Conservation (phyloP, 2,797 vertebrate species). For the Muscicapa striata region DNA sequence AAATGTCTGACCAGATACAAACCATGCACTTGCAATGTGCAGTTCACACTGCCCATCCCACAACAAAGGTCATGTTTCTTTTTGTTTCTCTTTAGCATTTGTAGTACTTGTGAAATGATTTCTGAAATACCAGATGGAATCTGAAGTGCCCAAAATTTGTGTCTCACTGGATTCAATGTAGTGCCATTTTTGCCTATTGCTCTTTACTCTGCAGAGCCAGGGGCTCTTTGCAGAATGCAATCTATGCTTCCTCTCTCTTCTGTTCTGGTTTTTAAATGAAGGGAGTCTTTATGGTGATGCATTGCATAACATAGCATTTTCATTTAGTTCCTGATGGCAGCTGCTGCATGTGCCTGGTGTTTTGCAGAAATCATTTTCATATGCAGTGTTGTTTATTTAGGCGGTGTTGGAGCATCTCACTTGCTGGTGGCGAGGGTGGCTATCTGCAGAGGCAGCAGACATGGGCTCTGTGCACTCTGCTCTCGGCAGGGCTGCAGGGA, state of each 20-base stretch:
- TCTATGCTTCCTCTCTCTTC: not conserved
- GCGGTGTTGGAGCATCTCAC: not conserved
- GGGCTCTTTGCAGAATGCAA: not conserved
- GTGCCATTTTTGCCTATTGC: not conserved
- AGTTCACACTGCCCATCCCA: not conserved
- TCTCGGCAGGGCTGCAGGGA: not conserved
- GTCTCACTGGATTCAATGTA: not conserved
- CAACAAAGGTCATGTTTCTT: not conserved
- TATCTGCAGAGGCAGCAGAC: not conserved
- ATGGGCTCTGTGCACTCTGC: accelerated
- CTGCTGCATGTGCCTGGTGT: not conserved
- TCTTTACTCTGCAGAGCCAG: not conserved
- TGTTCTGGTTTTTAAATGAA: not conserved
- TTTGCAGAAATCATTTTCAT: not conserved
- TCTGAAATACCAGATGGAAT: not conserved
- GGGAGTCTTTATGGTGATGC: not conserved
- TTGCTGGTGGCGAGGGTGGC: accelerated
- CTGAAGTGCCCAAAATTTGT: not conserved
- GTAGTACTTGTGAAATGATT: not conserved
- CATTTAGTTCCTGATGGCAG: accelerated
- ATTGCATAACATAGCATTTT: not conserved
- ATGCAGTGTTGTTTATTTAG: not conserved
- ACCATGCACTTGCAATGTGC: not conserved
- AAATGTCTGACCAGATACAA: conserved; percentile 59
- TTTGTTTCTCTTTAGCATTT: not conserved